These are phyloP conservation scores for Aphelenchoides fujianensis DNA, from an alignment of 1,140 invertebrate species.

Conservation along the genomic window DNA sequence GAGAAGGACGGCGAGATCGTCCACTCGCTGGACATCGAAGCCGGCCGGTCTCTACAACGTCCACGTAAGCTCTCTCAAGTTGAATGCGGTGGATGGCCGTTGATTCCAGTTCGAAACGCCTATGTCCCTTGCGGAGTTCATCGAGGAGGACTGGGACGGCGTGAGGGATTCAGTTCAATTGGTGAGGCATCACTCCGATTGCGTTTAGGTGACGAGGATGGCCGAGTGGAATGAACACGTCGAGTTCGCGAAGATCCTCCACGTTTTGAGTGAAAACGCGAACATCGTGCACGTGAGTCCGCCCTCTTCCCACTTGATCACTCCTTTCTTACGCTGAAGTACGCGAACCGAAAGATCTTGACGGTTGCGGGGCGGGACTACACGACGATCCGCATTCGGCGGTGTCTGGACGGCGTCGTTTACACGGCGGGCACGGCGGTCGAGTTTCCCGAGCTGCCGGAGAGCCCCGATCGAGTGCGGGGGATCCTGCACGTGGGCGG, in stretches of 20 bases:
- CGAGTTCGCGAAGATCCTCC: constrained; percentile 9
- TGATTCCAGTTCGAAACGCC: constrained; percentile 11
- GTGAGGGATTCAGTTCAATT: no score
- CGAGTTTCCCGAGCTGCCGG: constrained; percentile 21
- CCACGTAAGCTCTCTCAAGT: constrained; percentile 20
- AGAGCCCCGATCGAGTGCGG: constrained; percentile 21
- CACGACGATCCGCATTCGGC: constrained; percentile 10
- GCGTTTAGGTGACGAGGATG: no score
- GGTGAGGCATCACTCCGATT: no score
- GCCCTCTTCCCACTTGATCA: constrained; percentile 14
- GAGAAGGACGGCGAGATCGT: constrained; percentile 14
- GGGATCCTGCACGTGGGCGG: constrained; percentile 18
- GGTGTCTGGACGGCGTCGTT: constrained; percentile 16
- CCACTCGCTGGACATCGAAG: constrained; percentile 18
- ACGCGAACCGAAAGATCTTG: constrained; percentile 5
- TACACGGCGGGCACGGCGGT: constrained; percentile 23
- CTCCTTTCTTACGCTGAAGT: neutral
- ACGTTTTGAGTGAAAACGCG: constrained; percentile 18
- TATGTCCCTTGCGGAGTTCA: constrained; percentile 7
- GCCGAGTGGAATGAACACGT: constrained; percentile 22
- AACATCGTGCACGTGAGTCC: constrained; percentile 23
- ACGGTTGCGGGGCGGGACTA: constrained; percentile 28
- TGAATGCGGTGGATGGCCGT: no score
- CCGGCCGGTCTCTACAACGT: constrained; percentile 20
- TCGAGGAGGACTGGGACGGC: constrained; percentile 21